Base-by-base conservation (phyloP, 1,140 invertebrate species). In the Platorchestia sp. region DNA sequence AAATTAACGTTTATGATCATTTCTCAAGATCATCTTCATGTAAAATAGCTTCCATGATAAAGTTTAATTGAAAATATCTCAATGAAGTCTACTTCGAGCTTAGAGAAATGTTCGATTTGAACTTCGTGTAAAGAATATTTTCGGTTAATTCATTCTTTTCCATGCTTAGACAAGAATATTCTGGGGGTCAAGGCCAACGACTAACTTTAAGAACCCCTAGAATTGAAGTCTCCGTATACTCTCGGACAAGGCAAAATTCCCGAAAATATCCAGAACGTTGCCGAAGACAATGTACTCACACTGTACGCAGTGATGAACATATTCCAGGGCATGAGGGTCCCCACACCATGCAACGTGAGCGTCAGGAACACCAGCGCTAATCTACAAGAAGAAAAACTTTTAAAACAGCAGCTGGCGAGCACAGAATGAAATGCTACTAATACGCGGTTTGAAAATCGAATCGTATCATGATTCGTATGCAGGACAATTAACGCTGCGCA, bases 261-360 rank as follows among this genome's bases (percentile, higher is more conserved):
- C 47, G 47, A 19, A 51, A 6, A 51, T 6, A 51, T 51, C 1
- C 27, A 22, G 14, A 75, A 3, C 14, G 27, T 51, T 75, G 10
- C 14, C 27, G 3, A 75, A 3, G 59, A 75, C 27, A 27, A 42
- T 42, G 42, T 89, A 96, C 96, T 98, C 97, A 99, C 99, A 96
- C 97, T 96, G 97, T 98, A 98, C 19, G 99, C 99, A 95, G 98
- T 99, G 96, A 99, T 99, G 97, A 99, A 99, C 99, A 99, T 99
- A 97, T 99, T 99, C 99, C 99, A 99, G 40, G 99, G 99, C 97
- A 99, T 99, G 53, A 99, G 97, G 0, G 98, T 98, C 27, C 99
- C 99, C 96, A 99, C 98, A n/a, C 99, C 99, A 97, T 99, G 99
- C 53, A 99, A 97, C 95, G 99, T 96, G 97, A 99, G 98, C 91